These are phyloP conservation scores for Drosophila eugracilis DNA, from an alignment of 1,140 invertebrate genomes.

Conservation along the genomic window DNA sequence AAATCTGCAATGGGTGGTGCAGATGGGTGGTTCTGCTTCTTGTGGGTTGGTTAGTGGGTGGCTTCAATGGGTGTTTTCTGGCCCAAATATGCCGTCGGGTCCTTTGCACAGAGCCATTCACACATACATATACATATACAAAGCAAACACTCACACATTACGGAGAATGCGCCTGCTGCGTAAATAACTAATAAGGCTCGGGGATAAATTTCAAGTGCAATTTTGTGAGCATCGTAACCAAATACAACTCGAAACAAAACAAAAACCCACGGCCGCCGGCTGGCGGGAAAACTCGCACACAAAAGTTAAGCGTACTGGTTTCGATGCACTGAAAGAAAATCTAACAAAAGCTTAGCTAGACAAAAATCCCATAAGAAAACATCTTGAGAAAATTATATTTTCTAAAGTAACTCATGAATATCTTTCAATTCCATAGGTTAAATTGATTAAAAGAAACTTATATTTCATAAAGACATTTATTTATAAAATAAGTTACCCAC, in stretches of 20 bases:
- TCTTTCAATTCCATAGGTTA: too few species aligned
- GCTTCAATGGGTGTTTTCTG: constrained; percentile 24
- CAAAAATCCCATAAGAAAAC: too few species aligned
- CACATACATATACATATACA: constrained; percentile 37
- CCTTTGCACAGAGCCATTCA: constrained; percentile 65
- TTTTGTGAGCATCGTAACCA: constrained; percentile 68
- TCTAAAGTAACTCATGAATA: too few species aligned
- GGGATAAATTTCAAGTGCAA: constrained; percentile 74
- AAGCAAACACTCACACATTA: constrained; percentile 39
- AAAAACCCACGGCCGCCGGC: constrained; percentile 33
- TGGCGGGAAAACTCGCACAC: constrained; percentile 32
- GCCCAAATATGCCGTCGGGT: constrained; percentile 20
- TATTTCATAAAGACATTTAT: too few species aligned
- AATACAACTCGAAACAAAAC: constrained; percentile 51
- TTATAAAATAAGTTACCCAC: too few species aligned
- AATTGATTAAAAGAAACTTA: too few species aligned
- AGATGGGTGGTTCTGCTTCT: background rate
- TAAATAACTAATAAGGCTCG: constrained; percentile 78
- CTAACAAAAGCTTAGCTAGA: too few species aligned
- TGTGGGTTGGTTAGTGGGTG: background rate
- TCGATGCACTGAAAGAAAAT: constrained; percentile 2
- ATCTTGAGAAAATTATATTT: too few species aligned
- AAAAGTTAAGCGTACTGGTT: constrained; percentile 57
- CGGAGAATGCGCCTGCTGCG: constrained; percentile 55
- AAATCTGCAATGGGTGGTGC: constrained; percentile 64